Percentiles rank a stretch among this genome's conserved stretches.
Conservation (phyloP, 2,113 vertebrate genomes). For the Tonatia bakeri region DNA sequence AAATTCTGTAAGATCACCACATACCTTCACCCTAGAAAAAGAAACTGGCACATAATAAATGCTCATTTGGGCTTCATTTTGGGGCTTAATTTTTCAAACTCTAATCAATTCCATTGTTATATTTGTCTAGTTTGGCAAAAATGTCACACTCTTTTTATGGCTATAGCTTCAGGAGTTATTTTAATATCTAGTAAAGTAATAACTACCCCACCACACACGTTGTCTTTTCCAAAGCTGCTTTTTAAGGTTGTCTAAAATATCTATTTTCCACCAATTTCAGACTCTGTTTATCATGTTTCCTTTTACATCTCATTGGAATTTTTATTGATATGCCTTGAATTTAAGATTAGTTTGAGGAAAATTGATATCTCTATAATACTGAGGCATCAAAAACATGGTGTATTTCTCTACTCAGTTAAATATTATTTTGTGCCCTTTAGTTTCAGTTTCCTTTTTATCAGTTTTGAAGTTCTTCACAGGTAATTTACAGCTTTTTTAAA, state of each 20-base stretch:
- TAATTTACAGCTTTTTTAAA: background rate
- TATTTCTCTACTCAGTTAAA: background rate
- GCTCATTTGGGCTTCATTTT: too few species aligned
- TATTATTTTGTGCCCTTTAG: background rate
- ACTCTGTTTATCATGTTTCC: background rate
- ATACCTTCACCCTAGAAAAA: background rate
- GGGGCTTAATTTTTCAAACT: background rate
- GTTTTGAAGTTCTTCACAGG: background rate
- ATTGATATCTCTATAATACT: background rate
- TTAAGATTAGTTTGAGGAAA: slow-evolving; percentile 12
- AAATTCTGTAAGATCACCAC: background rate
- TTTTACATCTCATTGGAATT: background rate
- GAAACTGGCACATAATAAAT: background rate
- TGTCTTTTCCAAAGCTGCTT: background rate
- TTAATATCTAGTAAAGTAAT: background rate
- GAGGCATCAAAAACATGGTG: background rate
- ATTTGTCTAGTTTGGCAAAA: background rate
- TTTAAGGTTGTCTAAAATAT: background rate
- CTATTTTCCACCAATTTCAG: background rate
- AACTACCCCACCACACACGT: background rate
- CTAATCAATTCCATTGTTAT: background rate
- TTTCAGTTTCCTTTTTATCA: background rate
- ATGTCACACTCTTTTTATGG: background rate
- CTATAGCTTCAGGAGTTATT: background rate
- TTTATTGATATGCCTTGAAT: slow-evolving; percentile 13